Base-by-base conservation (phyloP, 2,888 invertebrate species). In the Linyphia triangularis region DNA sequence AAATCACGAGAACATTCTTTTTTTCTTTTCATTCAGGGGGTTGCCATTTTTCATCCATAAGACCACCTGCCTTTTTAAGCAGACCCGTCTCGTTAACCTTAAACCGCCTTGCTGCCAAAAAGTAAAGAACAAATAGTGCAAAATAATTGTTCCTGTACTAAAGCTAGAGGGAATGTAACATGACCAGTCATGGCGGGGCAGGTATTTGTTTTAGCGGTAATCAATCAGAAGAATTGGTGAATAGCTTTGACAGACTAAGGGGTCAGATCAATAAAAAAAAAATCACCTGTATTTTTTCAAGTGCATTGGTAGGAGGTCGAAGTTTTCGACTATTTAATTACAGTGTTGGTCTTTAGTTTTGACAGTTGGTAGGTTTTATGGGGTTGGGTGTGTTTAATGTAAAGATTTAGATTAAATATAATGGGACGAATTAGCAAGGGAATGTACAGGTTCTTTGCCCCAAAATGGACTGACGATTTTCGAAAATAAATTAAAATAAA, bases 61-160 rank as follows among this genome's bases (percentile, higher is more conserved):
- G 57, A 73, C 79, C 79, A 81, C 86, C 86, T 86, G 86, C 81
- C 78, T 26, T 57, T 30, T 43, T n/a, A 26, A 19, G 37, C 13
- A 37, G 63, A 61, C 79, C 30, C 51, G 28, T 67, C 86, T 81
- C 81, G 81, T 86, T 86, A 86, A 86, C 86, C 81, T 67, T 30
- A 28, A 67, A 43, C 67, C 22, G 16, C 51, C 43, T 26, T 24
- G 16, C n/a, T 43, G 43, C 85, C 24, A 70, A 33, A 67, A 33
- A 26, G 7, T 10, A 63, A 75, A 30, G 33, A 79, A 61, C 24
- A 85, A 85, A 65, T 65, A 85, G 33, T 65, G 73, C 43, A 73
- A 75, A 86, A 86, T 86, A 86, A 86, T 86, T 86, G 86, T 86
- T 85, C 78, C 10, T n/a, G 0, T 30, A n/a, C 73, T 16, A 30